These are phyloP conservation scores for Stenoptilia bipunctidactyla DNA, from an alignment of 2,888 invertebrate genomes.

Conservation along the genomic window DNA sequence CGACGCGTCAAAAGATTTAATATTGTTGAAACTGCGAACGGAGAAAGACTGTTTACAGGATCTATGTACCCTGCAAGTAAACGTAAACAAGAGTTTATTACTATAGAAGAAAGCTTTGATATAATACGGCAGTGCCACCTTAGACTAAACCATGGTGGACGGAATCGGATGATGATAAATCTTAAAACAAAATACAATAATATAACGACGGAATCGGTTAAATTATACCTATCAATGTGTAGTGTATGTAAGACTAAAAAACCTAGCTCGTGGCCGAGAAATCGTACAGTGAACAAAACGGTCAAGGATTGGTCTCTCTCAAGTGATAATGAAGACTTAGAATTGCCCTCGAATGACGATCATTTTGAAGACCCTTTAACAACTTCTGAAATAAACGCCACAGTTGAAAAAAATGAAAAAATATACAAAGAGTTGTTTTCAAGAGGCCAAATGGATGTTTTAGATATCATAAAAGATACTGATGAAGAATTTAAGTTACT, in stretches of 20 bases:
- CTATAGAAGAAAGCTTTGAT: slow-evolving; percentile 37
- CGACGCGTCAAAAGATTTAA: slow-evolving; percentile 31
- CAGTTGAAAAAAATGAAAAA: not conserved
- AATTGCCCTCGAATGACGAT: too few relatives aligned
- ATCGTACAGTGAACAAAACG: not conserved
- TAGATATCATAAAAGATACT: slow-evolving; percentile 27
- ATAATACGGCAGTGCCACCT: slow-evolving; percentile 31
- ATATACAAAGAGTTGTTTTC: slow-evolving; percentile 29
- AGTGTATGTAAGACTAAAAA: slow-evolving; percentile 26
- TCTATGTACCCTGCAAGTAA: slow-evolving; percentile 17
- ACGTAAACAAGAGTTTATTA: slow-evolving; percentile 22
- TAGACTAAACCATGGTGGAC: slow-evolving; percentile 33
- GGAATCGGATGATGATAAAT: slow-evolving; percentile 29
- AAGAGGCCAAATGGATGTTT: slow-evolving; percentile 35
- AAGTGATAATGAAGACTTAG: not conserved
- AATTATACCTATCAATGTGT: slow-evolving; percentile 32
- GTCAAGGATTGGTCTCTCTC: slow-evolving; percentile 6
- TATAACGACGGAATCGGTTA: slow-evolving; percentile 31
- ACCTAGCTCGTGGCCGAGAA: slow-evolving; percentile 10
- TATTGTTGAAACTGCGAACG: slow-evolving; percentile 24
- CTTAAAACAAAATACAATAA: slow-evolving; percentile 35
- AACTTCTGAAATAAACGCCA: not conserved
- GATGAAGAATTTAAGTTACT: slow-evolving; percentile 33
- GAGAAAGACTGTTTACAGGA: slow-evolving; percentile 26
- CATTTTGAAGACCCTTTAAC: not conserved